Evolutionary conservation across 1,140 invertebrate species (phyloP), one percentile per base, ranked within the genome.

Genomic region (Bombyx mandarina): DNA sequence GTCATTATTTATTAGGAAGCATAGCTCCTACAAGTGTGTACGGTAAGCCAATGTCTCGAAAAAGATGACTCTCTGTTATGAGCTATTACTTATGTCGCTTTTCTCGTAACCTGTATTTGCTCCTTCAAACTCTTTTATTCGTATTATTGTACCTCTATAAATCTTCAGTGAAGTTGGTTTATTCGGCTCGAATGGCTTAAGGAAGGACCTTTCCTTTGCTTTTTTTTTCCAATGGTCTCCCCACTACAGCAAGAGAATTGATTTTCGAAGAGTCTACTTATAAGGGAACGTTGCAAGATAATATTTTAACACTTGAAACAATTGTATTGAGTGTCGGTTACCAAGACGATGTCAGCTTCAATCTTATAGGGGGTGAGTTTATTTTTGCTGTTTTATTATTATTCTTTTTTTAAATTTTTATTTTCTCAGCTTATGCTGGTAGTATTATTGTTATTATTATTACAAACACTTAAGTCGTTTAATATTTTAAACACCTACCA

Each of bases 171-270:
- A 43, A 8, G 22, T 57, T 22, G 22, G 10, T 45, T 45, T 8
- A 43, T 52, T 47, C 63, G 22, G 57, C 51, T n/a, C 57, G 73
- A 7, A 58, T 62, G 12, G 64, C 71, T 56, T 50, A 48, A 46
- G n/a, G 42, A 35, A 47, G 47, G 45, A 45, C 56, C 46, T 57
- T 61, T 54, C 18, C 43, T 63, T 52, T 48, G 53, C 12, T 59
- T 46, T 57, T 26, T 58, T 53, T 52, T 52, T n/a, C 58, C 26
- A 35, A 46, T 46, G 50, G 46, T 63, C 46, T n/a, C n/a, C 45
- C 22, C 52, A 46, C 73, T 73, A 57, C 67, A 80, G 77, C 66
- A 35, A 71, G 69, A 61, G 43, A 49, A 67, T 61, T 80, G 43
- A 56, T 45, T 51, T 80, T 80, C 61, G 66, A 65, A 66, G 60